A percentile compares a stretch with the other conserved stretches of the same genome.
These are phyloP conservation scores for Psittacula cyanocephala DNA, from an alignment of 2,113 vertebrate species.

Conservation along the genomic window DNA sequence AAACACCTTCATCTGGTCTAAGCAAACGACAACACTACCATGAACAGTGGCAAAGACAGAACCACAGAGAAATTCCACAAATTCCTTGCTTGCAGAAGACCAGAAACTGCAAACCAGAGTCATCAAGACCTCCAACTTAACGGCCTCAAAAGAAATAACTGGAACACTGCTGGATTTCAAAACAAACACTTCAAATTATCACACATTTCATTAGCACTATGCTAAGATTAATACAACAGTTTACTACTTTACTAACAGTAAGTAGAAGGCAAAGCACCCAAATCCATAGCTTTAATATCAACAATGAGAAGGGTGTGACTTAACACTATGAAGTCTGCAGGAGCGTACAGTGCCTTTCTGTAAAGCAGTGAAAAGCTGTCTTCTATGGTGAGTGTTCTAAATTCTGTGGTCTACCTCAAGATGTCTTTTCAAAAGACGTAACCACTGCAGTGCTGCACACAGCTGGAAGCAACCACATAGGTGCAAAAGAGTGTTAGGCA, in stretches of 20 bases:
- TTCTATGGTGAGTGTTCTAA: background rate
- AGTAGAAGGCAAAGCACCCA: background rate
- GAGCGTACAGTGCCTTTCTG: background rate
- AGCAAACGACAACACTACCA: background rate
- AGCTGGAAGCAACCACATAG: background rate
- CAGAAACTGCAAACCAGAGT: background rate
- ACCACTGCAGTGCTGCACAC: background rate
- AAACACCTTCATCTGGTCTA: background rate
- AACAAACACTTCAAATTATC: background rate
- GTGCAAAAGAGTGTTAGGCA: background rate
- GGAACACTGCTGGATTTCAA: background rate
- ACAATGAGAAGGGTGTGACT: background rate
- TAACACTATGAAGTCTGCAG: accelerated
- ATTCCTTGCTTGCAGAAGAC: background rate
- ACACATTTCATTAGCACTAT: background rate
- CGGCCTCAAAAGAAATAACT: background rate
- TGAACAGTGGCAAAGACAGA: background rate
- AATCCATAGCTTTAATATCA: background rate
- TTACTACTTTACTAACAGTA: background rate
- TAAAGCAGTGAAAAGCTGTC: background rate
- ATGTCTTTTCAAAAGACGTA: background rate
- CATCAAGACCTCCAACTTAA: background rate
- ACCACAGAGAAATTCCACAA: background rate
- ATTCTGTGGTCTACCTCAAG: background rate
- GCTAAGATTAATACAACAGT: background rate